Percentiles rank a stretch among this genome's conserved stretches.
phyloP scores from a whole-genome alignment of 2,113 vertebrate genomes.

The Crotophaga sulcirostris region DNA sequence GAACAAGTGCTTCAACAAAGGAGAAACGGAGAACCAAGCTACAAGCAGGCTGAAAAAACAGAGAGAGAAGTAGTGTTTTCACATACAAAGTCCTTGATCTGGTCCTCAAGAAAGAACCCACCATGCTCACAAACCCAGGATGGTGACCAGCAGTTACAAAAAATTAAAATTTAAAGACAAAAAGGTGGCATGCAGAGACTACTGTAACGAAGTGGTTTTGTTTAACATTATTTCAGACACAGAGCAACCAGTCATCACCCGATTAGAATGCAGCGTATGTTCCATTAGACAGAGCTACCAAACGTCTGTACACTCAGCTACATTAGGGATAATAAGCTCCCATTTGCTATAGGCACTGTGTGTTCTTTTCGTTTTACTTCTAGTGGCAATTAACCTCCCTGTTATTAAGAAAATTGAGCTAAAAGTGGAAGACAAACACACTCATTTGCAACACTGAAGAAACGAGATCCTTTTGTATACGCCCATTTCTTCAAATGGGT shows the following conservation, averaged over 20 bases:
- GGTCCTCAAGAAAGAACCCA: not conserved
- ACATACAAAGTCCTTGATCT: not conserved
- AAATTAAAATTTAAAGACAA: not conserved
- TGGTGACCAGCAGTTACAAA: not conserved
- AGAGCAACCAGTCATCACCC: constrained; percentile 5
- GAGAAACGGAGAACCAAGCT: not conserved
- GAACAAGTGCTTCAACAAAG: not conserved
- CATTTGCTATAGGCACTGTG: constrained; percentile 10
- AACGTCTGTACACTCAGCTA: constrained; percentile 48
- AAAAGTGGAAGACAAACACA: constrained; percentile 22
- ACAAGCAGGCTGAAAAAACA: not conserved
- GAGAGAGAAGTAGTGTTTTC: not conserved
- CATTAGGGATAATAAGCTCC: constrained; percentile 47
- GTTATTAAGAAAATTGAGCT: constrained; percentile 53
- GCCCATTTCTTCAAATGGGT: not conserved
- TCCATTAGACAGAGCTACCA: constrained; percentile 14
- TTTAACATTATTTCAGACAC: not conserved
- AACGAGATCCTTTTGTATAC: not conserved
- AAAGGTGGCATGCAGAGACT: not conserved
- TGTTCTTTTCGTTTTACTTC: constrained; percentile 27
- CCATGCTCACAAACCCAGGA: not conserved
- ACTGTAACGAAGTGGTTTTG: not conserved
- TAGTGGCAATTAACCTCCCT: constrained; percentile 54
- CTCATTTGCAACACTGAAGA: not conserved
- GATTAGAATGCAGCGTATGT: constrained; percentile 54